A percentile compares a stretch with the other conserved stretches of the same genome.
Evolutionary conservation across 2,888 invertebrate genomes (phyloP).

Genomic region (Epsilonema sp.): DNA sequence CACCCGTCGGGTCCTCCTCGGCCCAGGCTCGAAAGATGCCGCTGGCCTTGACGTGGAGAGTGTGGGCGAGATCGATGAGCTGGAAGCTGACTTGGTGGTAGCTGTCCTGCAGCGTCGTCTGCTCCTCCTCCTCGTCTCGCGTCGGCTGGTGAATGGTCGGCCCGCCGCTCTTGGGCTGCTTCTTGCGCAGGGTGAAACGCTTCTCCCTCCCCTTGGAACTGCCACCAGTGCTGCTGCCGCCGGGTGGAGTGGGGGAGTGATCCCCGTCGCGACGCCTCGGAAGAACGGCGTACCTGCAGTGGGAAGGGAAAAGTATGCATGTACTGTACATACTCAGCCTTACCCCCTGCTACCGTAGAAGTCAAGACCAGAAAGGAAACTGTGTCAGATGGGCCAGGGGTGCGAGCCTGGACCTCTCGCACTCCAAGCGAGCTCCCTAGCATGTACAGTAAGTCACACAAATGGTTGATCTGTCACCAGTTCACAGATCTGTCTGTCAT

Average conservation of each 20-base stretch:
- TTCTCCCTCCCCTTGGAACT: not conserved
- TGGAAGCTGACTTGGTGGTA: constrained; percentile 33
- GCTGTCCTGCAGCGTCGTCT: constrained; percentile 4
- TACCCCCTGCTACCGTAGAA: too few species aligned
- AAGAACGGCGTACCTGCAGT: too few species aligned
- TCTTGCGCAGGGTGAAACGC: constrained; percentile 1
- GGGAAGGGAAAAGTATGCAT: too few species aligned
- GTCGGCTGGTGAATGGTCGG: constrained; percentile 70
- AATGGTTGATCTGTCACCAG: too few species aligned
- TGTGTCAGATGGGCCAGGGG: too few species aligned
- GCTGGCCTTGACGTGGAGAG: constrained; percentile 77
- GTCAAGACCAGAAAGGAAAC: too few species aligned
- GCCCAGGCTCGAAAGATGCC: constrained; percentile 49
- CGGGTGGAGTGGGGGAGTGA: not conserved
- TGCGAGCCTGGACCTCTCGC: too few species aligned
- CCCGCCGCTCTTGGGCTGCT: constrained; percentile 19
- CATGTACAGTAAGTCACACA: too few species aligned
- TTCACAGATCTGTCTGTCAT: too few species aligned
- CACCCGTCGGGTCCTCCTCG: constrained; percentile 17
- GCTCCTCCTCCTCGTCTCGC: not conserved
- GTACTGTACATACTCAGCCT: too few species aligned
- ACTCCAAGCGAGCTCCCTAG: too few species aligned
- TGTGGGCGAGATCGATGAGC: constrained; percentile 82
- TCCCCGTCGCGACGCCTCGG: not conserved
- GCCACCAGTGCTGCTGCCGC: not conserved